Percentiles rank a stretch among this genome's conserved stretches.
Evolutionary conservation across 2,888 invertebrate genomes (phyloP).

Genomic region (Polydrusus pterygomalis): DNA sequence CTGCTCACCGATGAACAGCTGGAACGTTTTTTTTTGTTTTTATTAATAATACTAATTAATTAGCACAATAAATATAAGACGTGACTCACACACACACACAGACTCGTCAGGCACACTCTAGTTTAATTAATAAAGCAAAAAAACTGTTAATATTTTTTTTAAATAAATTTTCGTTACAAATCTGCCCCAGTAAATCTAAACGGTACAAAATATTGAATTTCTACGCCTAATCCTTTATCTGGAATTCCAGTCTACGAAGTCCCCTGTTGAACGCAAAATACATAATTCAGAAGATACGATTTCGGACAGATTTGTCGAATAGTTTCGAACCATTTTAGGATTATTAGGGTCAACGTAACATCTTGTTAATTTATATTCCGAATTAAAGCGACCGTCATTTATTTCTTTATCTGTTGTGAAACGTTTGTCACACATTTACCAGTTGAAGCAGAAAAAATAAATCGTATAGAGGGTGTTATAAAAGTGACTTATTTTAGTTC

Average conservation of each 20-base stretch:
- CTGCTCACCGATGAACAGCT: no score
- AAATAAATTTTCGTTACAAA: slow-evolving; percentile 4
- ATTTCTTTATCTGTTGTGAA: background rate
- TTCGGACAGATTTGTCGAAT: slow-evolving; percentile 25
- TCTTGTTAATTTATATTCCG: background rate
- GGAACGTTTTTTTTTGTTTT: no score
- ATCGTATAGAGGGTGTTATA: no score
- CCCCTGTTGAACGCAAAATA: slow-evolving; percentile 17
- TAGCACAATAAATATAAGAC: no score
- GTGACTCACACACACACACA: no score
- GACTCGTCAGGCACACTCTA: no score
- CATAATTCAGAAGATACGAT: slow-evolving; percentile 22
- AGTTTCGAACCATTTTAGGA: background rate
- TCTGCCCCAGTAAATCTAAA: background rate
- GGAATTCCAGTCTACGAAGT: slow-evolving; percentile 12
- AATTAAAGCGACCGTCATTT: background rate
- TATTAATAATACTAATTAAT: no score
- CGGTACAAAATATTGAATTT: slow-evolving; percentile 11
- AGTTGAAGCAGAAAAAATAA: no score
- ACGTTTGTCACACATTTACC: background rate
- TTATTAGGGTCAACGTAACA: slow-evolving; percentile 8
- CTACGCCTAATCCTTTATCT: slow-evolving; percentile 3
- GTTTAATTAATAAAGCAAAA: no score
- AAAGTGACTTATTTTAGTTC: no score
- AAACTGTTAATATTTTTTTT: no score